phyloP scores from a whole-genome alignment of 2,797 vertebrate genomes.

The Gastrophryne carolinensis region DNA sequence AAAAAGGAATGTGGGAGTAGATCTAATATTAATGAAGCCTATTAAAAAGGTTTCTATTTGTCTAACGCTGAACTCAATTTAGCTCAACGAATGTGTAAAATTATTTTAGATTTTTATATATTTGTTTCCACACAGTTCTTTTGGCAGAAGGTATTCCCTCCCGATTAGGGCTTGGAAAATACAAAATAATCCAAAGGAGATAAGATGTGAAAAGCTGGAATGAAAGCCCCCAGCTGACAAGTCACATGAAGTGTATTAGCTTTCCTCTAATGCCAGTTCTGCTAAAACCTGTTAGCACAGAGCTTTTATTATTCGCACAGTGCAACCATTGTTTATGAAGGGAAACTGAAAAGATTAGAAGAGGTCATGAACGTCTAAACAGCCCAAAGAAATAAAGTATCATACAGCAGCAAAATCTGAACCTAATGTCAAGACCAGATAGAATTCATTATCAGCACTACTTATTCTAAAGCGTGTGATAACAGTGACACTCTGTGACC shows the following conservation, averaged over 20 bases:
- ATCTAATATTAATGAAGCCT: too few relatives aligned
- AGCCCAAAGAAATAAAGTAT: not conserved
- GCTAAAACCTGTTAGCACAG: slow-evolving; percentile 63
- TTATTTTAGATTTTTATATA: too few relatives aligned
- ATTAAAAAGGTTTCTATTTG: too few relatives aligned
- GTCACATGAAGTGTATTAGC: slow-evolving; percentile 73
- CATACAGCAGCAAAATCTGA: not conserved
- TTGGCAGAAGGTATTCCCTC: too few relatives aligned
- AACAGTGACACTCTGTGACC: not conserved
- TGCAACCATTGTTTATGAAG: slow-evolving; percentile 59
- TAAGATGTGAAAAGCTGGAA: slow-evolving; percentile 64
- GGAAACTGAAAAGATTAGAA: slow-evolving; percentile 10
- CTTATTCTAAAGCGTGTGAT: not conserved
- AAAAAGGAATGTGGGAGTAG: too few relatives aligned
- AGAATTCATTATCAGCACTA: not conserved
- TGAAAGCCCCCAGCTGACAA: slow-evolving; percentile 70
- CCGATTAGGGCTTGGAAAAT: too few relatives aligned
- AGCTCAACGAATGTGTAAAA: too few relatives aligned
- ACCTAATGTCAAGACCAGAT: not conserved
- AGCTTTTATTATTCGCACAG: slow-evolving; percentile 65
- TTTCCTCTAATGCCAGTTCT: slow-evolving; percentile 63
- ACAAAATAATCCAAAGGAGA: slow-evolving; percentile 54
- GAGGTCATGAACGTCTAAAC: slow-evolving; percentile 15
- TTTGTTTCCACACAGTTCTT: too few relatives aligned
- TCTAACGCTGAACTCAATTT: too few relatives aligned